These are phyloP conservation scores for Napeogenes sylphis DNA, from an alignment of 2,888 invertebrate species.

Conservation along the genomic window DNA sequence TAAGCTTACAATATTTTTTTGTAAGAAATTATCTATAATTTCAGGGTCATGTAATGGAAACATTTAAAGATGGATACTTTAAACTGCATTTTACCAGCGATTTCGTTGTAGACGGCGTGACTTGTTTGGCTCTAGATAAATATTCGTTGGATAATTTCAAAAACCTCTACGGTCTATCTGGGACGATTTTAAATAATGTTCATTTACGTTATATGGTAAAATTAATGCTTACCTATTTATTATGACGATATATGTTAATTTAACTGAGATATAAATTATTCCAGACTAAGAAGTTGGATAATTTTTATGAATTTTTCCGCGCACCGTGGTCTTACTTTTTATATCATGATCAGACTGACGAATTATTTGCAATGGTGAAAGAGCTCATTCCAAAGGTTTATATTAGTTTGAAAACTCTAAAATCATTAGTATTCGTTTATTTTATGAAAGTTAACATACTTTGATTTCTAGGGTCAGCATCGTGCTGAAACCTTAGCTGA, in stretches of 20 bases:
- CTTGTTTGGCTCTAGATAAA: conserved; percentile 77
- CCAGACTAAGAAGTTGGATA: conserved; percentile 75
- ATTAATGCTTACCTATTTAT: not conserved
- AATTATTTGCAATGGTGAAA: conserved; percentile 65
- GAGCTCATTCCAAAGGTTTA: conserved; percentile 63
- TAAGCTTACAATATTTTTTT: no score
- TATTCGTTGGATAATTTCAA: conserved; percentile 79
- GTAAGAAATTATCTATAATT: conserved; percentile 12
- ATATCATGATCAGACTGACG: conserved; percentile 78
- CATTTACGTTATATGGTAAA: conserved; percentile 77
- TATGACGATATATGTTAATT: not conserved
- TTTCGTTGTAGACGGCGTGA: conserved; percentile 77
- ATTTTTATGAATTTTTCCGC: conserved; percentile 82
- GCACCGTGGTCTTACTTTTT: conserved; percentile 81
- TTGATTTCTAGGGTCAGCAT: conserved; percentile 40
- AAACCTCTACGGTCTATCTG: conserved; percentile 83
- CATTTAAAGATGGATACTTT: conserved; percentile 82
- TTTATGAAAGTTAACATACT: conserved; percentile 1
- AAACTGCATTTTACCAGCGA: conserved; percentile 77
- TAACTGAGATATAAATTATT: conserved; percentile 19
- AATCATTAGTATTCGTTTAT: not conserved
- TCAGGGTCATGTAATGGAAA: conserved; percentile 78
- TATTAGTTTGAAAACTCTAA: not conserved
- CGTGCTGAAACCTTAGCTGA: conserved; percentile 50
- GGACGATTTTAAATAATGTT: conserved; percentile 82